These are phyloP conservation scores for Ornithorhynchus anatinus DNA, from an alignment of 2,113 vertebrate genomes.

Conservation along the genomic window DNA sequence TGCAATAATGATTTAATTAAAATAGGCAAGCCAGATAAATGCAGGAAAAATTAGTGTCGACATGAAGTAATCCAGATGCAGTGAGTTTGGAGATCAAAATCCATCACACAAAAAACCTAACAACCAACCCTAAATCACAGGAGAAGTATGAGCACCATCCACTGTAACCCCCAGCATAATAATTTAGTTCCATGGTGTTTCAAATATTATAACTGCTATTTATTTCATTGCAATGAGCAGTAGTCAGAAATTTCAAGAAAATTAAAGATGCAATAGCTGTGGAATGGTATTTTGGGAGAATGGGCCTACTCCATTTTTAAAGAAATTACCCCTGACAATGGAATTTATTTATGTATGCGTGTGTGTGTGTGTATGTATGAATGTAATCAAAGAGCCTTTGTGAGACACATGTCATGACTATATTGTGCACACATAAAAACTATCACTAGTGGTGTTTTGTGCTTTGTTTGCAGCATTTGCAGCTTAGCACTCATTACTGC, in stretches of 20 bases:
- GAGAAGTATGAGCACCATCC: neutral
- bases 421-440: too few species aligned
- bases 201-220: conserved; percentile 3
- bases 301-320: too few species aligned
- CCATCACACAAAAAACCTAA: conserved; percentile 8
- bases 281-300: too few species aligned
- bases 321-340: too few species aligned
- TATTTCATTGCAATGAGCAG: neutral
- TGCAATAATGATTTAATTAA: conserved; percentile 67
- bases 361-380: too few species aligned
- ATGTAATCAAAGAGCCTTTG: too few species aligned
- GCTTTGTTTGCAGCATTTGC: too few species aligned
- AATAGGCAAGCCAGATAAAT: conserved; percentile 59
- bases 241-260: neutral
- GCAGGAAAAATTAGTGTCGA: conserved; percentile 29
- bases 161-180: conserved; percentile 3
- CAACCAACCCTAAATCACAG: neutral
- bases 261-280: neutral
- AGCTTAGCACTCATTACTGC: too few species aligned
- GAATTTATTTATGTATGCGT: too few species aligned
- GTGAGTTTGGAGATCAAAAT: conserved; percentile 41
- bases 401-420: too few species aligned
- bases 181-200: neutral
- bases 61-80: conserved; percentile 15
- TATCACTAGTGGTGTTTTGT: too few species aligned